Evolutionary conservation across 2,888 invertebrate genomes (phyloP), one percentile per base, ranked within the genome.

Genomic region (Pammene aurita): DNA sequence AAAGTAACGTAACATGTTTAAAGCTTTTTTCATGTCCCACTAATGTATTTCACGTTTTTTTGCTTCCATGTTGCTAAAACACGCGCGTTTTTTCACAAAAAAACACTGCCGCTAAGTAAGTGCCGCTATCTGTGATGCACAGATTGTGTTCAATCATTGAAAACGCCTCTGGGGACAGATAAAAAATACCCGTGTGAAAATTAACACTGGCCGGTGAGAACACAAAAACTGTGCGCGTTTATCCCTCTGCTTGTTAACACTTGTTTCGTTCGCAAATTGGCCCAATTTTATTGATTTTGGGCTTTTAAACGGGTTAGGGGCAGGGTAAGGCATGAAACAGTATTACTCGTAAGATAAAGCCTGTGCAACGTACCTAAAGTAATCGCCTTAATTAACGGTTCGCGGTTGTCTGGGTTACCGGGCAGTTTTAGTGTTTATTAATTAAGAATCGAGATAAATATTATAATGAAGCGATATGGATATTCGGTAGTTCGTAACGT

Each of bases 91-190:
- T 73, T 66, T 58, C 38, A 57, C 71, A 72, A 77, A 77, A 74
- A 77, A 74, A 50, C 69, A 46, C 65, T 46, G 67, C 66, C 52
- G 55, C 61, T 66, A 50, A 57, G 60, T 72, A 71, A 72, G 72
- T 69, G 68, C 54, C 61, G 63, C 52, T 66, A 68, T 82, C 82
- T 81, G 80, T 74, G 76, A 70, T 75, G 74, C 75, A 74, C 78
- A 77, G 79, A 77, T 82, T 83, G 84, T 82, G 80, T 86, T 87
- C 83, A 88, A 89, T 89, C 85, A 87, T 84, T 46, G 67, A 77
- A 74, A 72, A 75, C 71, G 76, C 76, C 82, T 74, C 77, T 13
- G 72, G 82, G 82, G 82, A 79, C 74, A 72, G 71, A 78, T 81
- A 83, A 82, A 85, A 84, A 82, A 82, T 73, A 61, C 74, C 77